Percentiles rank a stretch among this genome's conserved stretches.
These are phyloP conservation scores for Erpobdella octoculata DNA, from an alignment of 2,888 invertebrate species.

Conservation along the genomic window DNA sequence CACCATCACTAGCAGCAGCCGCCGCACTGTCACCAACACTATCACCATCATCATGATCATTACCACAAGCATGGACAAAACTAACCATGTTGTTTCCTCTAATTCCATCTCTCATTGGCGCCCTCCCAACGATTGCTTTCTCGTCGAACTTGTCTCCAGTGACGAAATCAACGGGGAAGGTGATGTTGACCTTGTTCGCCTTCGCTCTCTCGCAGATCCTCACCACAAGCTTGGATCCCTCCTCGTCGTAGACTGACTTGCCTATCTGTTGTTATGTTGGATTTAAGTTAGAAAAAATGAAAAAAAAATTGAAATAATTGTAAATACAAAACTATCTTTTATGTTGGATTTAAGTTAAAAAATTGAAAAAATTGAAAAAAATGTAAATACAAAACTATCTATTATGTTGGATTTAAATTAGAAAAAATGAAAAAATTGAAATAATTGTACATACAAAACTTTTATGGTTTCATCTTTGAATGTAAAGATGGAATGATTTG, in stretches of 20 bases:
- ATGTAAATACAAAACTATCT: no score
- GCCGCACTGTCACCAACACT: background rate
- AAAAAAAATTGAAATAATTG: no score
- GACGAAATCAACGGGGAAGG: constrained; percentile 88
- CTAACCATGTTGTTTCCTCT: constrained; percentile 57
- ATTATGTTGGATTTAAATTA: no score
- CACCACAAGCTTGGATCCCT: constrained; percentile 86
- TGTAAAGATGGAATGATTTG: no score
- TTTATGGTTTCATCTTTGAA: no score
- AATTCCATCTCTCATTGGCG: constrained; percentile 73
- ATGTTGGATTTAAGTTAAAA: no score
- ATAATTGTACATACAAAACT: no score
- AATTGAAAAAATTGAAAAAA: no score
- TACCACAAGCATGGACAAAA: background rate
- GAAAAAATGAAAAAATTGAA: no score
- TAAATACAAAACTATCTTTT: no score
- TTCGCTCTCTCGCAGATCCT: constrained; percentile 83
- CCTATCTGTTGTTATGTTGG: constrained; percentile 67
- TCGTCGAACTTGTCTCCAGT: constrained; percentile 78
- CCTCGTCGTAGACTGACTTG: constrained; percentile 83
- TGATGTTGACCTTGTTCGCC: constrained; percentile 69
- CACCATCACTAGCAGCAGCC: background rate
- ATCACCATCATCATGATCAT: background rate
- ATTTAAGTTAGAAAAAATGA: background rate
- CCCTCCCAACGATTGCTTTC: constrained; percentile 70